A percentile compares a stretch with the other conserved stretches of the same genome.
These are phyloP conservation scores for Heterocephalus glaber DNA, from an alignment of 2,113 vertebrate species.

Conservation along the genomic window DNA sequence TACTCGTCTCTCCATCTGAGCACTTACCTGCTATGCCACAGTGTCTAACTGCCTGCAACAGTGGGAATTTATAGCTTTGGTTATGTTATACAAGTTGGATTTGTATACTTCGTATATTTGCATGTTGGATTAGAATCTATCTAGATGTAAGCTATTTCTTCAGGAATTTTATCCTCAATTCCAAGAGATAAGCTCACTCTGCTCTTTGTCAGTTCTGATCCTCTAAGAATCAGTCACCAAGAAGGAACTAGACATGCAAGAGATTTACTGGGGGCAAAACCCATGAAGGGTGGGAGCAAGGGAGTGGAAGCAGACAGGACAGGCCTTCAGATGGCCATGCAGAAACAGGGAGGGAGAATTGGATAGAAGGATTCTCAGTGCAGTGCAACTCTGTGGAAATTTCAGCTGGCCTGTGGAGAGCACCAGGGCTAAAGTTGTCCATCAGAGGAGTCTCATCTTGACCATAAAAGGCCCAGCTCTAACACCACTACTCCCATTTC, in stretches of 20 bases:
- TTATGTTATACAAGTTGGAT: neutral
- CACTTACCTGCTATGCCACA: neutral
- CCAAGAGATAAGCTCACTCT: conserved; percentile 18
- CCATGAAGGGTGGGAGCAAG: neutral
- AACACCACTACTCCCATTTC: neutral
- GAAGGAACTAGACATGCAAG: neutral
- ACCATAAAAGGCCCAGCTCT: neutral
- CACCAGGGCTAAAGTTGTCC: neutral
- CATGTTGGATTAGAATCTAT: neutral
- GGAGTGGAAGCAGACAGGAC: neutral
- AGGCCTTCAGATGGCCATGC: neutral
- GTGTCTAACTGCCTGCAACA: neutral
- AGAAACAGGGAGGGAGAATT: neutral
- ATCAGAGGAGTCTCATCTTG: neutral
- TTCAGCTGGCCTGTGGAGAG: neutral
- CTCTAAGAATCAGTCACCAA: neutral
- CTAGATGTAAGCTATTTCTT: conserved; percentile 8
- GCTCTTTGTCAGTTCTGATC: neutral
- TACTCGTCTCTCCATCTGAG: neutral
- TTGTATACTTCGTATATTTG: neutral
- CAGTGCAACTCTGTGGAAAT: neutral
- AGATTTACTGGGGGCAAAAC: neutral
- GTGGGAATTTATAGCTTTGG: neutral
- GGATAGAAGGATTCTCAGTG: neutral
- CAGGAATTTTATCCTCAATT: neutral